A percentile compares a stretch with the other conserved stretches of the same genome.
Conservation (phyloP, 2,113 vertebrate species). For the Canis aureus region DNA sequence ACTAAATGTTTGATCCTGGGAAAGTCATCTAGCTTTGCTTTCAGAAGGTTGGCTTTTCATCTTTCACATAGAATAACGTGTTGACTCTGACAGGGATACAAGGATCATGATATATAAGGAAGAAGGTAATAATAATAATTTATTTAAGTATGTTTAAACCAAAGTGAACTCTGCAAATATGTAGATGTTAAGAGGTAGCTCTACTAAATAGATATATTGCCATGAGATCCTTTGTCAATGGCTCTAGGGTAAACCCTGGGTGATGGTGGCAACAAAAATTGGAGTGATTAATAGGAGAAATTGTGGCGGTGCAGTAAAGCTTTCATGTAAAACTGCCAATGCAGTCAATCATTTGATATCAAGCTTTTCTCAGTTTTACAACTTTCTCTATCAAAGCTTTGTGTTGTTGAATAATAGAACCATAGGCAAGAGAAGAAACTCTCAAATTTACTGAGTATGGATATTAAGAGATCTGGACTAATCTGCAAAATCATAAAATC, state of each 20-base stretch:
- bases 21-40: not conserved
- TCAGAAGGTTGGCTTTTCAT: slow-evolving; percentile 7
- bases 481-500: not conserved
- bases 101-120: not conserved
- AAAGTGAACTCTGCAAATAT: not conserved
- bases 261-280: not conserved
- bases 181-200: not conserved
- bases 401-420: not conserved
- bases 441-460: not conserved
- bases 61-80: not conserved
- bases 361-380: not conserved
- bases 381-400: not conserved
- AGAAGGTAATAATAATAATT: not conserved
- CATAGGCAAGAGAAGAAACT: not conserved
- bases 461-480: not conserved
- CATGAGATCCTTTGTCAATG: not conserved
- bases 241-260: not conserved
- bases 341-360: not conserved
- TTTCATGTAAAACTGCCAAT: not conserved
- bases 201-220: not conserved
- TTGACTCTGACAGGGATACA: not conserved
- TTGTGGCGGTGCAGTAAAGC: not conserved
- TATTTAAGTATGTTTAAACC: not conserved
- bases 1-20: not conserved
- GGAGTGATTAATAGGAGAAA: not conserved